phyloP scores from a whole-genome alignment of 2,113 vertebrate species.

The Crotalus helleri region DNA sequence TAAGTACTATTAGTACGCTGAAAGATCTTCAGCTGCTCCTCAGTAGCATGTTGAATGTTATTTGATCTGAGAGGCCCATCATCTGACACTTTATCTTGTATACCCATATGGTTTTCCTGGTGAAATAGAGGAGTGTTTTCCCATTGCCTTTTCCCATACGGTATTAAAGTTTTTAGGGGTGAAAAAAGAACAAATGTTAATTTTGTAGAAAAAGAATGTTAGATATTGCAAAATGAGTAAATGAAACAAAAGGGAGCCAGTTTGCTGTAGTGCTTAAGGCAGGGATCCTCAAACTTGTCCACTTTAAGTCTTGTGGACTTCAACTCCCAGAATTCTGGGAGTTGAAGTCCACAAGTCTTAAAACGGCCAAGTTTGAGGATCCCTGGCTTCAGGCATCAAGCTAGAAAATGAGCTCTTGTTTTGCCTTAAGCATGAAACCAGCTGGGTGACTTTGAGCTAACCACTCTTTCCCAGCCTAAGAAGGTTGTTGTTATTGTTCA shows the following conservation, averaged over 20 bases:
- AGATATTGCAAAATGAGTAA: not conserved
- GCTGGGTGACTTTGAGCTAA: not conserved
- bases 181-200: not conserved
- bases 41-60: not conserved
- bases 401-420: not conserved
- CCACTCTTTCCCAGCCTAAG: not conserved
- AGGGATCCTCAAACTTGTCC: too few relatives aligned
- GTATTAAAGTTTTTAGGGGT: not conserved
- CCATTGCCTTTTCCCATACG: not conserved
- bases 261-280: not conserved
- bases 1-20: not conserved
- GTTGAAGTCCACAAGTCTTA: too few relatives aligned
- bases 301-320: too few relatives aligned
- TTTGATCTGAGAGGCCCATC: not conserved
- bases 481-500: not conserved
- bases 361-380: too few relatives aligned
- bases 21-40: not conserved
- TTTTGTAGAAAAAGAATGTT: not conserved
- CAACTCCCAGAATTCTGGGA: too few relatives aligned
- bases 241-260: not conserved
- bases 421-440: not conserved
- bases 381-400: not conserved
- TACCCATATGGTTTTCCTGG: not conserved
- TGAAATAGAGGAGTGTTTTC: not conserved
- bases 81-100: not conserved